Base-by-base conservation (phyloP, 2,113 vertebrate species). In the Paedocypris sp. region DNA sequence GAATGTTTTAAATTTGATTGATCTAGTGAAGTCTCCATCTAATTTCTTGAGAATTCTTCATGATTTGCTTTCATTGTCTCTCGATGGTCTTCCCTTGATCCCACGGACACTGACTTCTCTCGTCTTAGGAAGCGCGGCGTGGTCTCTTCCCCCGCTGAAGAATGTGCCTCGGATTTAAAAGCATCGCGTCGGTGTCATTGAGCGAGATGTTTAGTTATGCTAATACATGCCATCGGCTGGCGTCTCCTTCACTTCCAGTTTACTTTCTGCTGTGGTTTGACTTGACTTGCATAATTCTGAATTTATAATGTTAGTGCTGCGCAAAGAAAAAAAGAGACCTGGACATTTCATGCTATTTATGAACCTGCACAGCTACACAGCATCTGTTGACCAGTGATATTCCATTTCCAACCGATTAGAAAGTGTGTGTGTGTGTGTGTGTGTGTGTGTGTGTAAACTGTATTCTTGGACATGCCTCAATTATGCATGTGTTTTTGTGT, bases 271-370 rank as follows among this genome's bases (percentile, higher is more conserved):
- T 56, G 36, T 56, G 36, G 41, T 56, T 41, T 41, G 52, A 56
- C 36, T 56, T 56, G 13, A 56, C 52, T 25, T 41, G 52, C 52
- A 56, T 56, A 41, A 56, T 56, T 56, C 52, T 56, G 36, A 56
- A 56, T 56, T 56, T 41, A 56, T 56, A 56, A 56, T 56, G 23
- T n/a, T n/a, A n/a, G 29, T 41, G 15, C 41, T 41, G 5, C 29
- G 36, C 19, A 25, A 25, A 28, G 52, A 15, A 28, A 36, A 41
- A 23, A 19, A 23, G 52, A 41, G 52, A 56, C 23, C 36, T 56
- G 52, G 36, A 56, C 52, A 56, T 33, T 41, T 56, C n/a, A 16
- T 19, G 52, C 36, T 56, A 13, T 56, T 56, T 28, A 18, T 4
- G 5, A 54, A 18, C 35, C 51, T 54, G 33, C 15, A 26, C 41